phyloP scores from a whole-genome alignment of 2,888 invertebrate species.

The Dynastes grantii region DNA sequence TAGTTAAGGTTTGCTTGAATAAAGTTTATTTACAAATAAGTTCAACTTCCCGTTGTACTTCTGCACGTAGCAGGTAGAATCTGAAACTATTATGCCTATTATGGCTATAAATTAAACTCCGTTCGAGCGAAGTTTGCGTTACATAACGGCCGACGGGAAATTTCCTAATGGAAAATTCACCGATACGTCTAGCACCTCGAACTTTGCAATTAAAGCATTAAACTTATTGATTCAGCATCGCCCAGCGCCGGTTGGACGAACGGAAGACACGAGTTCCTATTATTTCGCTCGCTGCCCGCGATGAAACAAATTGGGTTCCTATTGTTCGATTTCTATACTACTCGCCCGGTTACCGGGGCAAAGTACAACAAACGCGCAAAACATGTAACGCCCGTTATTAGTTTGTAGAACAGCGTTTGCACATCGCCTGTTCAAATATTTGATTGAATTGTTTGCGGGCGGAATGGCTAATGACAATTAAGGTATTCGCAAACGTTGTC shows the following conservation, averaged over 20 bases:
- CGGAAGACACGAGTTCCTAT: constrained; percentile 1
- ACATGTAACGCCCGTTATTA: constrained; percentile 5
- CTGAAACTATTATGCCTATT: constrained; percentile 13
- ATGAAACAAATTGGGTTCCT: neutral
- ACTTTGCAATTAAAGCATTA: constrained; percentile 23
- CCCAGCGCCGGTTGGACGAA: neutral
- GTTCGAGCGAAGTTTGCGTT: neutral
- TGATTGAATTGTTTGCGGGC: neutral
- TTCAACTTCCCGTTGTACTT: no score
- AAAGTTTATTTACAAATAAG: no score
- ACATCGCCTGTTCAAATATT: constrained; percentile 17
- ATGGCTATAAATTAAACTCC: neutral
- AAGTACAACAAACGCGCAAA: constrained; percentile 1
- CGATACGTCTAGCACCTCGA: neutral
- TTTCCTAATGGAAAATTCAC: constrained; percentile 20
- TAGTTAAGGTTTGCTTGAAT: no score
- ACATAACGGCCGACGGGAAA: neutral
- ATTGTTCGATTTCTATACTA: constrained; percentile 13
- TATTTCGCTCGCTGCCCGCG: neutral
- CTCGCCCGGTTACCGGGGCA: neutral
- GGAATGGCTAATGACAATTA: constrained; percentile 8
- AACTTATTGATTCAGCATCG: constrained; percentile 21
- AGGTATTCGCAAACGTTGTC: neutral
- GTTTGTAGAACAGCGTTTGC: constrained; percentile 11
- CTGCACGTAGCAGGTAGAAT: neutral